Base-by-base conservation (phyloP, 2,113 vertebrate genomes). In the Poeciliopsis prolifica region DNA sequence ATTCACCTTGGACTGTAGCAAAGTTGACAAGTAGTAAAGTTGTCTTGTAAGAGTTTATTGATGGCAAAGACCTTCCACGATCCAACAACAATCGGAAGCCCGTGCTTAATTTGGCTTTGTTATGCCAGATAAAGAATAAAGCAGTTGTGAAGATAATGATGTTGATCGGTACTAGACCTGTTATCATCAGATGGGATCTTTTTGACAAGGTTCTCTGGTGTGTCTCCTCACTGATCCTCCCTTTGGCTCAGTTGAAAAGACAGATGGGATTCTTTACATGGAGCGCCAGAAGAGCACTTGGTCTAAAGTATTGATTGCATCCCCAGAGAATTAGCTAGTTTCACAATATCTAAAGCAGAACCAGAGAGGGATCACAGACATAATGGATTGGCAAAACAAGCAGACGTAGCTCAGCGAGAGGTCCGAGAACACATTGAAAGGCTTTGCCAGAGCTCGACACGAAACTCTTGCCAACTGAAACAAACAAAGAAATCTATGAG, bases 191-290 rank as follows among this genome's bases (percentile, higher is more conserved):
- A 68, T 80, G 61, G 65, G 76, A 35, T 78, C 35, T 72, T 70
- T 72, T 70, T 76, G 65, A 87, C 75, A 81, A 71, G 74, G 87
- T 75, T 75, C 35, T 82, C 24, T 33, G 24, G 68, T 66, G 63
- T 74, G 68, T 76, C 74, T 83, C 68, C 58, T 76, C 62, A 61
- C 69, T 75, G 33, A 58, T 35, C 62, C 77, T 80, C 69, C 19
- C 74, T 86, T 82, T 85, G 86, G 83, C 83, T 83, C 70, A 31
- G 68, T 40, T 78, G 72, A 78, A 81, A 83, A 84, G 72, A 79
- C 84, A 91, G 85, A 87, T 91, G 84, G 76, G 86, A 79, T 70
- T 79, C 80, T 87, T 86, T 82, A 72, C 74, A 83, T 69, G 37
- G 65, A 29, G 54, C 19, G 74, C 82, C 82, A 86, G 51, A 77